Evolutionary conservation across 1,140 invertebrate species (phyloP).

Genomic region (Neelides sp.): DNA sequence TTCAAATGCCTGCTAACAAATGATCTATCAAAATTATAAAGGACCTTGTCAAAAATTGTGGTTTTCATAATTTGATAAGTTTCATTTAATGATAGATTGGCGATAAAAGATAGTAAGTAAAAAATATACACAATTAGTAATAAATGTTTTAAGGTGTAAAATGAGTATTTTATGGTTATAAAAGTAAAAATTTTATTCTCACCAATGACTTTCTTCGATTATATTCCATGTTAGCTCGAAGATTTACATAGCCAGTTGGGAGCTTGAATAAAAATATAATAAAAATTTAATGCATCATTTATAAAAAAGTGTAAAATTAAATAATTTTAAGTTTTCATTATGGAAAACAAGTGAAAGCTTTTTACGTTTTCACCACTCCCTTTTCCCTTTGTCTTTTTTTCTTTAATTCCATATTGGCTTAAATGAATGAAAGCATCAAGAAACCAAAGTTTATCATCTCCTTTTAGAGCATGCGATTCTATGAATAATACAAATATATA

Average conservation of each 20-base stretch:
- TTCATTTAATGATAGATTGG: background rate
- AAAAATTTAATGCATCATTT: background rate
- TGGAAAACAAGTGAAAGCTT: background rate
- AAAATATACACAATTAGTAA: background rate
- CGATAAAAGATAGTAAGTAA: background rate
- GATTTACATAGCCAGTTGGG: constrained; percentile 19
- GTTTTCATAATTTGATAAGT: background rate
- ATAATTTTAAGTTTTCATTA: background rate
- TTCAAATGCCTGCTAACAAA: too few species aligned
- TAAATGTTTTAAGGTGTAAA: background rate
- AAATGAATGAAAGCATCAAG: constrained; percentile 24
- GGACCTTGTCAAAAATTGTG: background rate
- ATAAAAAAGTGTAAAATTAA: background rate
- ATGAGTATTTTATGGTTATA: background rate
- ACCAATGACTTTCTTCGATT: constrained; percentile 20
- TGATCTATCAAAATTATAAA: background rate
- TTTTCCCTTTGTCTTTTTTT: background rate
- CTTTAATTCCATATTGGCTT: constrained; percentile 8
- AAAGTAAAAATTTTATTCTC: background rate
- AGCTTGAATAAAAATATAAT: background rate
- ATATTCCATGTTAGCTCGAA: constrained; percentile 22
- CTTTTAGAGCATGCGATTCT: constrained; percentile 8
- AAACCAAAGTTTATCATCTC: constrained; percentile 21
- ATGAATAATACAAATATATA: background rate
- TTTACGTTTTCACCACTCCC: background rate